phyloP scores from a whole-genome alignment of 2,113 vertebrate genomes.

The Edolisoma coerulescens region DNA sequence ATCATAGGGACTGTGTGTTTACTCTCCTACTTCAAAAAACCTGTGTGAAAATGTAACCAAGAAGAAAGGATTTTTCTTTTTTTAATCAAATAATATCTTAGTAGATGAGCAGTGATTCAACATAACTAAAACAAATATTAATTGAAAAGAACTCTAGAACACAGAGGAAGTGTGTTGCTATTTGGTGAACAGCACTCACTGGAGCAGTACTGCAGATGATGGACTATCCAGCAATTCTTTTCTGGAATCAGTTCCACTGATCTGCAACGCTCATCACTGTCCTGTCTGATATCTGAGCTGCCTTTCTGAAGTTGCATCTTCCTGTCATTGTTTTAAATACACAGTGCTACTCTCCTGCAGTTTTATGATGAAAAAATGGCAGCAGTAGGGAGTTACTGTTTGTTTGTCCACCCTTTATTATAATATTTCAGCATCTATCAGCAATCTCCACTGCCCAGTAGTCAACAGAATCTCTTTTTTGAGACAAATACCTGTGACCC shows the following conservation, averaged over 20 bases:
- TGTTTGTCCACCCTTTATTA: background rate
- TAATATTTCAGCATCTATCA: background rate
- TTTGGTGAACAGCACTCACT: background rate
- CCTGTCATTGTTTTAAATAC: background rate
- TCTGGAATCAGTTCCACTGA: background rate
- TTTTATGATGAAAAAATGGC: background rate
- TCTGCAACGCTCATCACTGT: rapidly evolving
- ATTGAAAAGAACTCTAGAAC: background rate
- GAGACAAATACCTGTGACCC: background rate
- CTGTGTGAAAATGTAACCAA: background rate
- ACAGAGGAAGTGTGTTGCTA: background rate
- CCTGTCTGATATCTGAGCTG: background rate
- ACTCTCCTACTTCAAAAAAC: constrained; percentile 7
- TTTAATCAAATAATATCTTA: background rate
- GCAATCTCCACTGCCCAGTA: background rate
- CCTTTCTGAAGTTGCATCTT: background rate
- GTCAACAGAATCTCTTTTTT: background rate
- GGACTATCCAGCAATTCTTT: background rate
- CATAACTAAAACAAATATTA: background rate
- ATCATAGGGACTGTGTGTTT: background rate
- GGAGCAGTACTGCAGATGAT: background rate
- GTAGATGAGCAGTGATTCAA: background rate
- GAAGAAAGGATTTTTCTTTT: background rate
- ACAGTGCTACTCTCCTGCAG: background rate
- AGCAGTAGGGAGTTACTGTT: background rate